Evolutionary conservation across 2,113 vertebrate genomes (phyloP), one percentile per base, ranked within the genome.

Genomic region (Crotalus tigris): DNA sequence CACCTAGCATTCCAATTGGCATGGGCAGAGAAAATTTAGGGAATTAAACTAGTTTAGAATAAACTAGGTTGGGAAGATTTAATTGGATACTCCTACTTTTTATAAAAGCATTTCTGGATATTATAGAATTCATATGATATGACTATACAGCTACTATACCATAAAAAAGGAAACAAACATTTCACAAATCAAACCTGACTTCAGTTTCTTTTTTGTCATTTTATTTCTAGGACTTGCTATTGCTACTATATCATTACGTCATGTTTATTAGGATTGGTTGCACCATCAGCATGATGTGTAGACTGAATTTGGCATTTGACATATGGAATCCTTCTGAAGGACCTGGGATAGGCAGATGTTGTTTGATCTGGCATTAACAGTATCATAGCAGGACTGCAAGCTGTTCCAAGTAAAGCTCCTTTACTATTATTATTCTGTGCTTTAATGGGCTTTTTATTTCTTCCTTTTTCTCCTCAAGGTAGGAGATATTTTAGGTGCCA

Each of bases 381-480:
- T 61, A 61, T 51, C 26, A 24, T 61, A 26, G 8, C 58, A 61
- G 23, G 8, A 9, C 9, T 61, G 8, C 10, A 61, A 61, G 58
- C 59, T 61, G 9, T 61, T 61, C 59, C 59, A 61, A 61, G 59
- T 61, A 26, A 61, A 61, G 24, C 24, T 61, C 24, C 59, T 61
- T 85, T 58, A 11, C 81, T 61, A 85, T 44, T 93, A 46, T 33
- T 92, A 29, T 6, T 88, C 90, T 9, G 4, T 15, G 94, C 92
- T 53, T 1, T 96, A 92, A 96, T 46, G 55, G 46, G 5, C 94
- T 95, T 13, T 9, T 12, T 23, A 15, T 93, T 1, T 95, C 13
- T 15, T 88, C 94, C 10, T 97, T 0, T 93, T 21, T 87, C 64
- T 90, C 29, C 58, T 85, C 54, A 89, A 90, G 59, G 33, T 93